Conservation (phyloP, 2,888 invertebrate genomes). For the Eristalis arbustorum region DNA sequence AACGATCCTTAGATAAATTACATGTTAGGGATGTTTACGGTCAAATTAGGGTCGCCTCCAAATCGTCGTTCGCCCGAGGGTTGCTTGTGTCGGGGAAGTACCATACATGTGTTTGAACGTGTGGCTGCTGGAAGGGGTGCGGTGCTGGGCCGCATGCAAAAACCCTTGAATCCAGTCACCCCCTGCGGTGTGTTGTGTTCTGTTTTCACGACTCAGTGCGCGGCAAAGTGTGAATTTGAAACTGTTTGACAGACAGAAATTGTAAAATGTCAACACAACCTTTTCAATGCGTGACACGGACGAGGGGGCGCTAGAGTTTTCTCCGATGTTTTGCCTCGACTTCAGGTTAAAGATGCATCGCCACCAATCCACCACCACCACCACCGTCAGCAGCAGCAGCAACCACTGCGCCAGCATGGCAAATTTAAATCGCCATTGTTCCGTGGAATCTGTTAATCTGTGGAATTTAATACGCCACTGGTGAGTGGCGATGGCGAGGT, state of each 20-base stretch:
- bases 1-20: slow-evolving; percentile 76
- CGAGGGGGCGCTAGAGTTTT: not conserved
- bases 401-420: no score
- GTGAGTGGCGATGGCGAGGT: slow-evolving; percentile 16
- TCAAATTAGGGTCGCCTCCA: slow-evolving; percentile 76
- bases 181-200: slow-evolving; percentile 28
- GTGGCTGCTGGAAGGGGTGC: not conserved
- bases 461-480: slow-evolving; percentile 38
- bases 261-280: slow-evolving; percentile 69
- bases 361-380: not conserved
- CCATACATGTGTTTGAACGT: not conserved
- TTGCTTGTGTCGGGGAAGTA: slow-evolving; percentile 22
- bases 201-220: slow-evolving; percentile 41
- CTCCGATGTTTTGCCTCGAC: slow-evolving; percentile 1
- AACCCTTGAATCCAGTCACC: slow-evolving; percentile 21
- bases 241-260: slow-evolving; percentile 64
- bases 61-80: slow-evolving; percentile 19
- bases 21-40: slow-evolving; percentile 79
- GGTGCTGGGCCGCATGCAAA: slow-evolving; percentile 21
- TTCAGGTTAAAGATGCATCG: slow-evolving; percentile 24
- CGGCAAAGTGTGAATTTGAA: slow-evolving; percentile 61
- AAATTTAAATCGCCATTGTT: slow-evolving; percentile 50
- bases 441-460: slow-evolving; percentile 48
- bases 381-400: slow-evolving; percentile 14
- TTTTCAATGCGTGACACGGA: slow-evolving; percentile 44